Conservation (phyloP, 2,888 invertebrate genomes). For the Prenolepis imparis region DNA sequence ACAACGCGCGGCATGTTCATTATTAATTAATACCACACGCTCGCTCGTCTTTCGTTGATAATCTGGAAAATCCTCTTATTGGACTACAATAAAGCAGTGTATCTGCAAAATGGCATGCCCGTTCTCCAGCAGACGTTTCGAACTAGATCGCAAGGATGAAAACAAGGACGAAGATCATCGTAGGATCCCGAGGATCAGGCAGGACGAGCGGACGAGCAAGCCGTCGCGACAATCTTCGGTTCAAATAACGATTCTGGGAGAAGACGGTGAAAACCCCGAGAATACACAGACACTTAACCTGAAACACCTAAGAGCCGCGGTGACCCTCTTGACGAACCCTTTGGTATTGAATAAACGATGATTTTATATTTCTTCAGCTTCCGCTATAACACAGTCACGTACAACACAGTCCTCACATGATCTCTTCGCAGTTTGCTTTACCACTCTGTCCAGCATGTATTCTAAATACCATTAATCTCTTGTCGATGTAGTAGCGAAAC, state of each 20-base stretch:
- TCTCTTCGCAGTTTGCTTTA: neutral
- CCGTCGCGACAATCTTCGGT: constrained; percentile 90
- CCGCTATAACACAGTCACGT: neutral
- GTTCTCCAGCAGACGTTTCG: constrained; percentile 78
- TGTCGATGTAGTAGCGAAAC: neutral
- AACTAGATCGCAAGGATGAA: constrained; percentile 64
- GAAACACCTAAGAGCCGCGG: constrained; percentile 93
- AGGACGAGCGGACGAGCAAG: constrained; percentile 72
- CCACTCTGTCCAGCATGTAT: neutral
- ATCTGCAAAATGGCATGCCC: constrained; percentile 83
- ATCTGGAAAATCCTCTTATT: constrained; percentile 6
- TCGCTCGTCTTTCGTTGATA: constrained; percentile 16
- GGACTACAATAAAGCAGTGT: constrained; percentile 12
- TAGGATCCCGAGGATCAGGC: constrained; percentile 59
- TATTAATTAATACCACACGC: constrained; percentile 52
- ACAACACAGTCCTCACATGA: neutral
- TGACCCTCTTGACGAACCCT: constrained; percentile 93
- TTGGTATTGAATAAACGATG: constrained; percentile 87
- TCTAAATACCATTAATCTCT: neutral
- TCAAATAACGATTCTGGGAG: constrained; percentile 87
- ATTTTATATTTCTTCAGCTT: constrained; percentile 21
- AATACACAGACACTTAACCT: constrained; percentile 90
- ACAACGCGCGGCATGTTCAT: constrained; percentile 61
- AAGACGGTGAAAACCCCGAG: constrained; percentile 88
- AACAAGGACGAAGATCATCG: constrained; percentile 44